Conservation (phyloP, 2,888 invertebrate species). For the Cryptophagus acutangulus region DNA sequence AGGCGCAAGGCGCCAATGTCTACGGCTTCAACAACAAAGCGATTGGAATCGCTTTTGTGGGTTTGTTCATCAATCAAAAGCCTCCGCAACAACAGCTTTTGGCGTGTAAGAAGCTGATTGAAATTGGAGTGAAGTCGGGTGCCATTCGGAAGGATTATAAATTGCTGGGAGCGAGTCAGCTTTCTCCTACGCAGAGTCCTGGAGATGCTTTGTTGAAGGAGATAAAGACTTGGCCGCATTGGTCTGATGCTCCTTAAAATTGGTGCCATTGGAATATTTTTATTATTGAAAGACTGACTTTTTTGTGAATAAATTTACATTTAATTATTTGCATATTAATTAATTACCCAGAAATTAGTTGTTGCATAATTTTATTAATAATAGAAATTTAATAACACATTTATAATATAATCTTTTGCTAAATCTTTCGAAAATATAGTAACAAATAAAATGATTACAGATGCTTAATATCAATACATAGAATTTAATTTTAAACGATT, state of each 20-base stretch:
- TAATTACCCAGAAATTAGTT: too few relatives aligned
- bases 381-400: too few relatives aligned
- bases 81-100: slow-evolving; percentile 55
- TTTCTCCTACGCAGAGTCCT: slow-evolving; percentile 63
- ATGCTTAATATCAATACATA: too few relatives aligned
- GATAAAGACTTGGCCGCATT: slow-evolving; percentile 67
- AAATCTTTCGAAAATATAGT: too few relatives aligned
- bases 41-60: slow-evolving; percentile 68
- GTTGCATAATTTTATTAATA: too few relatives aligned
- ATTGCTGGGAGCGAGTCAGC: slow-evolving; percentile 63
- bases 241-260: slow-evolving; percentile 22
- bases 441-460: too few relatives aligned
- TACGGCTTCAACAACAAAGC: slow-evolving; percentile 61
- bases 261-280: too few relatives aligned
- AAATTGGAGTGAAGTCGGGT: slow-evolving; percentile 56
- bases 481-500: too few relatives aligned
- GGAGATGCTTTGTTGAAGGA: slow-evolving; percentile 61
- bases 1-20: slow-evolving; percentile 65
- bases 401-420: too few relatives aligned
- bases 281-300: too few relatives aligned
- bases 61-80: slow-evolving; percentile 57
- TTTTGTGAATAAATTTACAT: too few relatives aligned
- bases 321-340: too few relatives aligned
- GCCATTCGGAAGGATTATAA: slow-evolving; percentile 62
- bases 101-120: slow-evolving; percentile 59